Base-by-base conservation (phyloP, 2,888 invertebrate species). In the Campaea margaritaria region DNA sequence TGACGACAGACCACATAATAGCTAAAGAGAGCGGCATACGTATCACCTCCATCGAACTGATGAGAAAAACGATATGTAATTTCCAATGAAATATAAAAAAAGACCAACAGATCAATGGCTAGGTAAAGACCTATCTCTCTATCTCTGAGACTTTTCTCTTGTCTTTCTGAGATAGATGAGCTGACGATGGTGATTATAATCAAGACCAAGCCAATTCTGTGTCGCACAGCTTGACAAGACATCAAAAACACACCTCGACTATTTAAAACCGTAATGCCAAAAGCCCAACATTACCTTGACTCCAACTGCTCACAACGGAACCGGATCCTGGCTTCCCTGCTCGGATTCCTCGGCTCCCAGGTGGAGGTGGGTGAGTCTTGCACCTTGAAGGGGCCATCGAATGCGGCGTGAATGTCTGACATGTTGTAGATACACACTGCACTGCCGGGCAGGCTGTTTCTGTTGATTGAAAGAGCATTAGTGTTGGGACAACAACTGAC, bases 401-500 rank as follows among this genome's bases (percentile, higher is more conserved):
- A 98, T 0, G 97, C 96, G 0, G 93, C 92, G 62, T 96, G 94
- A 28, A 99, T 96, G 0, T 97, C 94, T 0, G 96, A 94, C 91
- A 98, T 94, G 82, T 96, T 97, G 91, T 96, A 99, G 2, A 97
- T 95, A 81, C 99, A 99, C 5, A 99, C 95, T 0, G 98, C 98
- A 36, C 98, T 97, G 11, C 98, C 98, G 4, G 96, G 94, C 72
- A 99, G 97, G 78, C 97, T 96, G 81, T 97, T 98, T 51, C 95
- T 95, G 85, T 72, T 60, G 67, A 73, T 8, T 55, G 38, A 43
- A 57, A 0, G 15, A 31, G 0, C 9, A 31, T 31, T 9, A 3
- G 31, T 31, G 1, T 31, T 31, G 1, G 8, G 21, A 21, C 5
- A n/a, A n/a, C n/a, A n/a, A n/a, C n/a, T n/a, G n/a, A n/a, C n/a